phyloP scores from a whole-genome alignment of 1,140 invertebrate genomes.

The Brachionus plicatilis region DNA sequence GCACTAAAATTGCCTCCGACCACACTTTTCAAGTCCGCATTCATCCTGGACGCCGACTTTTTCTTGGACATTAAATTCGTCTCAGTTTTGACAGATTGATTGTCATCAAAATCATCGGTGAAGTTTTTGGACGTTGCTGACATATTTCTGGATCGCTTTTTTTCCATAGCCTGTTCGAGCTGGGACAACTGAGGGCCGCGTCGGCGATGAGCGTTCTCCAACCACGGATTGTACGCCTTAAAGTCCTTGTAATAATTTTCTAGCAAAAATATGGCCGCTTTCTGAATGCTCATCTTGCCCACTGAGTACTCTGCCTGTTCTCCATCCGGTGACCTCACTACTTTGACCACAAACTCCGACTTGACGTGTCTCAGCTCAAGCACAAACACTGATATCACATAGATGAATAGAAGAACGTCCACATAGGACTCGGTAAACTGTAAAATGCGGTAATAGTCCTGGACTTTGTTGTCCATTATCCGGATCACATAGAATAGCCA shows the following conservation, averaged over 20 bases:
- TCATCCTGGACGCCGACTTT: neutral
- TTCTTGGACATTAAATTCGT: slow-evolving; percentile 4
- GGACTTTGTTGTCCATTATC: slow-evolving; percentile 59
- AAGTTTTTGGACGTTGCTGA: neutral
- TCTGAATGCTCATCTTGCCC: slow-evolving; percentile 85
- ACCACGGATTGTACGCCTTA: slow-evolving; percentile 88
- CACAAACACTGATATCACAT: slow-evolving; percentile 84
- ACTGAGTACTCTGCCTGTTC: slow-evolving; percentile 67
- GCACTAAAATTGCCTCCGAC: slow-evolving; percentile 35
- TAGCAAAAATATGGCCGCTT: slow-evolving; percentile 84
- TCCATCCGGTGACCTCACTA: slow-evolving; percentile 87
- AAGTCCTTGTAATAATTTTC: slow-evolving; percentile 94
- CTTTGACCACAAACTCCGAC: slow-evolving; percentile 80
- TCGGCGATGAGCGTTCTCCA: slow-evolving; percentile 51
- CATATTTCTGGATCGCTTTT: neutral
- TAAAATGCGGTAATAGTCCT: slow-evolving; percentile 64
- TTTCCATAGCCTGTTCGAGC: neutral
- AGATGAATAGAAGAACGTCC: slow-evolving; percentile 87
- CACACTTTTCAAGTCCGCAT: neutral
- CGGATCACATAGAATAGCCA: slow-evolving; percentile 95
- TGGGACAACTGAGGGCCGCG: neutral
- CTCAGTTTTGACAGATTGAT: slow-evolving; percentile 26
- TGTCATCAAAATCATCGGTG: slow-evolving; percentile 1
- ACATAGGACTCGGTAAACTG: slow-evolving; percentile 81
- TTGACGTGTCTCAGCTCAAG: slow-evolving; percentile 85